Evolutionary conservation across 2,113 vertebrate species (phyloP).

Genomic region (Myotis yumanensis): DNA sequence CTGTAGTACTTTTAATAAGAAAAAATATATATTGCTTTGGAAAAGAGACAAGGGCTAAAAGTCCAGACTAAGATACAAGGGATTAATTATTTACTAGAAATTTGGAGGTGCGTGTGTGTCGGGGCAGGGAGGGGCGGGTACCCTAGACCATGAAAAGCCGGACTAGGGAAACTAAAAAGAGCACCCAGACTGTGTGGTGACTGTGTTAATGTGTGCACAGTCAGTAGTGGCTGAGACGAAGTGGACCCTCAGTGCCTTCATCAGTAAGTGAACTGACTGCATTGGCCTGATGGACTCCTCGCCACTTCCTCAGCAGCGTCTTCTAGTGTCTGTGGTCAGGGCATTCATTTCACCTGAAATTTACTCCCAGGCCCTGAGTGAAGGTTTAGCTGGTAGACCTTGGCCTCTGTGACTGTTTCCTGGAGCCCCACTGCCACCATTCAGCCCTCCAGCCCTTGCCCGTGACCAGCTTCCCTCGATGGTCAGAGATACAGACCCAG

Average conservation of each 20-base stretch:
- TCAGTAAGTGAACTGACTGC: background rate
- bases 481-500: background rate
- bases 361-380: background rate
- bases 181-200: background rate
- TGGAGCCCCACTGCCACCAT: background rate
- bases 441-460: background rate
- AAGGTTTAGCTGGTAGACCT: background rate
- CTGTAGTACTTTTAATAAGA: background rate
- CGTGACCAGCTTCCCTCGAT: background rate
- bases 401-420: background rate
- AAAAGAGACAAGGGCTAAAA: background rate
- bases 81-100: background rate
- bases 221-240: background rate
- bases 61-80: background rate
- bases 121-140: accelerated
- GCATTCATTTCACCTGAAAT: background rate
- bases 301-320: background rate
- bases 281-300: accelerated
- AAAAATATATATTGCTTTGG: background rate
- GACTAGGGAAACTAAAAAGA: background rate
- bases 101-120: no score
- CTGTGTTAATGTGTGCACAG: background rate
- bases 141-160: background rate
- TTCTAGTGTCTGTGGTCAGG: background rate
- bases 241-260: background rate